These are phyloP conservation scores for Hipparchia sbordonii DNA, from an alignment of 2,888 invertebrate genomes.

Conservation along the genomic window DNA sequence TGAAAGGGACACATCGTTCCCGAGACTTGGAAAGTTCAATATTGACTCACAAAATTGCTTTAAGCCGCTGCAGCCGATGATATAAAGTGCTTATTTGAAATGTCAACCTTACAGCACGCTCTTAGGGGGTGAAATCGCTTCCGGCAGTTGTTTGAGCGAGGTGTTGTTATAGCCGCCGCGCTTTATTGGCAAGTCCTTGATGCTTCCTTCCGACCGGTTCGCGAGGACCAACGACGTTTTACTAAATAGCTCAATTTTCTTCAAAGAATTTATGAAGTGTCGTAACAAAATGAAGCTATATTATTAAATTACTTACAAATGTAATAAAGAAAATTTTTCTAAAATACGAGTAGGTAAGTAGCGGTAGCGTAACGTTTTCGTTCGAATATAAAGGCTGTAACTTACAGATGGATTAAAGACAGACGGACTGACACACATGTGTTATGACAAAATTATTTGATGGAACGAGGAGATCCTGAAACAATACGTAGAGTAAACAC, in stretches of 20 bases:
- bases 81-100: conserved; percentile 62
- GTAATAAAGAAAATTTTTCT: too few relatives aligned
- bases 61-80: conserved; percentile 74
- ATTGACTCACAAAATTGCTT: conserved; percentile 80
- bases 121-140: conserved; percentile 62
- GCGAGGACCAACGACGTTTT: conserved; percentile 53
- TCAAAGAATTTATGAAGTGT: conserved; percentile 41
- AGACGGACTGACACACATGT: too few relatives aligned
- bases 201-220: conserved; percentile 66
- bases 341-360: background rate
- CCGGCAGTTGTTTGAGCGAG: conserved; percentile 55
- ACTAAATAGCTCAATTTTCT: conserved; percentile 47
- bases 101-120: conserved; percentile 65
- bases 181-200: conserved; percentile 77
- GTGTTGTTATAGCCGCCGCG: conserved; percentile 71
- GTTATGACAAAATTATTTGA: too few relatives aligned
- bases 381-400: too few relatives aligned
- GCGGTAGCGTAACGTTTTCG: background rate
- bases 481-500: too few relatives aligned
- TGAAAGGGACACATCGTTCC: conserved; percentile 68
- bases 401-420: too few relatives aligned
- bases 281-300: background rate
- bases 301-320: too few relatives aligned
- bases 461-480: too few relatives aligned
- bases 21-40: conserved; percentile 75